Conservation (phyloP, 2,113 vertebrate species). For the Lepus europaeus region DNA sequence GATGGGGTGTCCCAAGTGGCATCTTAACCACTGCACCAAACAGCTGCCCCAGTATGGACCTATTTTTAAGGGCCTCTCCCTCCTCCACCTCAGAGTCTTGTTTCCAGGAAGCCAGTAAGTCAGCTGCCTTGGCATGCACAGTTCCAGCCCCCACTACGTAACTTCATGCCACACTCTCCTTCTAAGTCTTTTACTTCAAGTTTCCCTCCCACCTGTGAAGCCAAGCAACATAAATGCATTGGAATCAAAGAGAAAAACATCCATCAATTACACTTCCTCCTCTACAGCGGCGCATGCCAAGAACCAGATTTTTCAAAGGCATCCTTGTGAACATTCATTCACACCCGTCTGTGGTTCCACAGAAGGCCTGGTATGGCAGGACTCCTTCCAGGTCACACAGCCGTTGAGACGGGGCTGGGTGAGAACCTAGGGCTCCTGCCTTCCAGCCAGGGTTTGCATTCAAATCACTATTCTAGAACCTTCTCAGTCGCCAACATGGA, state of each 20-base stretch:
- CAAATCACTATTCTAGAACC: background rate
- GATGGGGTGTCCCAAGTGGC: too few relatives aligned
- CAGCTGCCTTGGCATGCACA: fast-evolving
- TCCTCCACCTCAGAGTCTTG: background rate
- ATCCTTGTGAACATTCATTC: background rate
- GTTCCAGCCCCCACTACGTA: background rate
- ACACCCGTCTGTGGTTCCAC: background rate
- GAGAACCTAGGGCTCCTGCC: background rate
- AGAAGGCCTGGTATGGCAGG: background rate
- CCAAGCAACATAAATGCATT: background rate
- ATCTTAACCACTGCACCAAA: too few relatives aligned
- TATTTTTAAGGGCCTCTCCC: background rate
- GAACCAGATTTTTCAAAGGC: background rate
- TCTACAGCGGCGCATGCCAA: background rate
- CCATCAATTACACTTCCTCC: background rate
- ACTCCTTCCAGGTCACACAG: background rate
- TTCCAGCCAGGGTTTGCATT: background rate
- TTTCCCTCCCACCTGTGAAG: background rate
- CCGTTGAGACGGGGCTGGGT: background rate
- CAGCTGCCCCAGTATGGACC: too few relatives aligned
- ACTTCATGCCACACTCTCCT: background rate
- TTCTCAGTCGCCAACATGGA: background rate
- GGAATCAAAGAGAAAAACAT: background rate
- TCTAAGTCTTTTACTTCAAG: background rate
- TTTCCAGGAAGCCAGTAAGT: background rate